phyloP scores from a whole-genome alignment of 2,797 vertebrate species.

The Todus mexicanus region DNA sequence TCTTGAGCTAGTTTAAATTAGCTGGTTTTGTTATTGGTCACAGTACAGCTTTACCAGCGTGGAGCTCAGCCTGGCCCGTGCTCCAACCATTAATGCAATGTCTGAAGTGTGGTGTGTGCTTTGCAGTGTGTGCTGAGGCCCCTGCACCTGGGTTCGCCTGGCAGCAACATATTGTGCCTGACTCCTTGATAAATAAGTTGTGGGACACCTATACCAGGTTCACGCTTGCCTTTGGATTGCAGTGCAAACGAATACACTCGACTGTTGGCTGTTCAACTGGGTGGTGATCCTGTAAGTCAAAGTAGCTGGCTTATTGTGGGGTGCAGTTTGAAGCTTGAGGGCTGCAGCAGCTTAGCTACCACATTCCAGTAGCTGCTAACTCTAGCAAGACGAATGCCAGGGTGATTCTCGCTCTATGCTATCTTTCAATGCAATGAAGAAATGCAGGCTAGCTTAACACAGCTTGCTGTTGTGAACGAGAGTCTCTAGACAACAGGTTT shows the following conservation, averaged over 20 bases:
- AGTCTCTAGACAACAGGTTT: background rate
- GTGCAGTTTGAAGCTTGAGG: background rate
- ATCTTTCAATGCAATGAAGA: background rate
- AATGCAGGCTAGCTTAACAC: background rate
- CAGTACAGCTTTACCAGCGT: rapidly evolving
- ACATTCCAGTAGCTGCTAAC: background rate
- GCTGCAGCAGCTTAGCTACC: background rate
- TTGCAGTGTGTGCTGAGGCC: background rate
- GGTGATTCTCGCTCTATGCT: background rate
- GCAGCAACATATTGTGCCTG: rapidly evolving
- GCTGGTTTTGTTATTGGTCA: background rate
- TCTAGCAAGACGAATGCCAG: background rate
- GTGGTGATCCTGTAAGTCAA: background rate
- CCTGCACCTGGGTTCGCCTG: background rate
- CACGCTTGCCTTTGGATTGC: background rate
- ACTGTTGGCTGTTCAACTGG: background rate
- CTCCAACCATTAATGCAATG: background rate
- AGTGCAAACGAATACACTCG: rapidly evolving
- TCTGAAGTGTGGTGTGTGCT: background rate
- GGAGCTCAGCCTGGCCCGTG: background rate
- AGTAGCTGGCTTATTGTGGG: background rate
- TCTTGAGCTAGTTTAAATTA: background rate
- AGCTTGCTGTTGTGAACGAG: background rate
- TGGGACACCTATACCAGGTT: background rate
- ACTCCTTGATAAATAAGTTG: background rate